A percentile compares a stretch with the other conserved stretches of the same genome.
Conservation (phyloP, 92 coral and sea anemone genomes). For the Nematostella vectensis region DNA sequence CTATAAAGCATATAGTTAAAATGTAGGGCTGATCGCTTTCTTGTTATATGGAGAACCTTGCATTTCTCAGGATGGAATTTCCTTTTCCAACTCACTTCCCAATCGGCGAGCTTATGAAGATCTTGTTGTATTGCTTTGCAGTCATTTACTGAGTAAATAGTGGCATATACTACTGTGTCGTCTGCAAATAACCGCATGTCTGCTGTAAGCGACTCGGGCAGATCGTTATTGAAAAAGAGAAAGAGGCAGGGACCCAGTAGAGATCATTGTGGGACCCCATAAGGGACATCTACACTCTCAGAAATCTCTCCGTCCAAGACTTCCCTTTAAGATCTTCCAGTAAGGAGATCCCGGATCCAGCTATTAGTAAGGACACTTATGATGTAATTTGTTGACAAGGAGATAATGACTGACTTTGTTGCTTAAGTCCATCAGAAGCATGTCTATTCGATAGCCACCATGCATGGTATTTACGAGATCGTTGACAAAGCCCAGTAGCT, state of each 20-base stretch:
- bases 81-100: not conserved
- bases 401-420: not conserved
- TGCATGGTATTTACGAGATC: not conserved
- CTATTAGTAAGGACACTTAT: not conserved
- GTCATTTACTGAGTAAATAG: not conserved
- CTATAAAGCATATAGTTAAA: not conserved
- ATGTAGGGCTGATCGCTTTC: not conserved
- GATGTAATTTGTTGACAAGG: not conserved
- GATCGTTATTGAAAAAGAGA: not conserved
- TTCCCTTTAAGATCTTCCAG: not conserved
- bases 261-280: not conserved
- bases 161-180: not conserved
- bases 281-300: not conserved
- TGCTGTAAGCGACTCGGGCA: not conserved
- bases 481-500: not conserved
- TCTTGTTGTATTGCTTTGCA: not conserved
- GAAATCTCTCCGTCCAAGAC: not conserved
- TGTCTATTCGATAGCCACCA: conserved; percentile 1
- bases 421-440: conserved; percentile 1
- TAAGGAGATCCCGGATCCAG: not conserved
- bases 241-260: not conserved
- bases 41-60: not conserved
- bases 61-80: not conserved
- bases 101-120: not conserved
- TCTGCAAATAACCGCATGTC: not conserved